Base-by-base conservation (phyloP, 1,140 invertebrate species). In the Drosophila pallidifrons region DNA sequence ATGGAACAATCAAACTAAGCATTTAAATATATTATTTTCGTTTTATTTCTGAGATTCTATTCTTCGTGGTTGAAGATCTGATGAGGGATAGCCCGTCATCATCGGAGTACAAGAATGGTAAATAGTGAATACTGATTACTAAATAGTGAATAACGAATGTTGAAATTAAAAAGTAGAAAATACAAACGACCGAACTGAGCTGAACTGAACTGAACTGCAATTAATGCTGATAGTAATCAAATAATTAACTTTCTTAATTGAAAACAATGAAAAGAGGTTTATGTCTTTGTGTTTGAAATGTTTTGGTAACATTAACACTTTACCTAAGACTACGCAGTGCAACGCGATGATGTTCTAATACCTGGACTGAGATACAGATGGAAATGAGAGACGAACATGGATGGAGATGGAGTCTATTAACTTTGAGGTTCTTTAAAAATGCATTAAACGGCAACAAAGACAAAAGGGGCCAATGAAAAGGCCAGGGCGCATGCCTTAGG, bases 201-300 rank as follows among this genome's bases (percentile, higher is more conserved):
- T 8, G 20, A 30, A 60, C 58, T 72, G 28, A 58, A 49, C 43
- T 13, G 41, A 60, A 41, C 72, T 89, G 86, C 79, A 89, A 89
- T 89, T 86, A 90, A 90, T 77, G 66, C 67, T 77, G 86, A 90
- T 90, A 86, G 77, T 82, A 87, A 90, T 90, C 86, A 90, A 90
- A 79, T 90, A 90, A 91, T 90, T 90, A 90, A 90, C 86, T 91
- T 86, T 82, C 76, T 82, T 90, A 90, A 90, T 89, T 90, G 86
- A 90, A 90, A 90, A 90, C 86, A 89, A 86, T 90, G 79, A 89
- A 89, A 90, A 86, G 69, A 77, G 65, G 79, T 83, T 75, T 81
- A 73, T 83, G 86, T 54, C 73, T 49, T 6, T 51, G 35, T 32
- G 30, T 11, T 51, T 30, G 65, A 80, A 77, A 77, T 88, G 80